phyloP scores from a whole-genome alignment of 2,888 invertebrate species.

The Drosophila stalkeri region DNA sequence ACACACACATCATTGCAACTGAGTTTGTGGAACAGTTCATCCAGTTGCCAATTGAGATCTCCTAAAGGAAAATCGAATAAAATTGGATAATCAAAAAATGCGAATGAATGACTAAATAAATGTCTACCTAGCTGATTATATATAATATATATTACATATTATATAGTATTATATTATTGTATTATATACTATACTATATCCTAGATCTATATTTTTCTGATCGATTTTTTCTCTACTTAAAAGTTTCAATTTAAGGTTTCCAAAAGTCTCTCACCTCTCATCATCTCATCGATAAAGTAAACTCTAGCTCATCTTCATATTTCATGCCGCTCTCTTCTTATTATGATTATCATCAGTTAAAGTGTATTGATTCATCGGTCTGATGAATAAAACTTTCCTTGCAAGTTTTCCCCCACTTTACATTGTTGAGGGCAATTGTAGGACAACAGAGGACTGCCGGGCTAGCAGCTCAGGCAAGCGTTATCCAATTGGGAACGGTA shows the following conservation, averaged over 20 bases:
- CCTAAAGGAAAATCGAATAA: background rate
- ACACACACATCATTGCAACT: slow-evolving; percentile 17
- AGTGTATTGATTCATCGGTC: slow-evolving; percentile 36
- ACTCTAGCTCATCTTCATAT: background rate
- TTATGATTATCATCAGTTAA: background rate
- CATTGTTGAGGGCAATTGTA: slow-evolving; percentile 75
- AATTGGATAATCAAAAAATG: too few relatives aligned
- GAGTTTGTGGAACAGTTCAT: slow-evolving; percentile 26
- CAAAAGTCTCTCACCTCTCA: too few relatives aligned
- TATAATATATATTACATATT: too few relatives aligned
- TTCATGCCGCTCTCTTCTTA: background rate
- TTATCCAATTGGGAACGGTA: slow-evolving; percentile 47
- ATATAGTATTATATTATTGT: too few relatives aligned
- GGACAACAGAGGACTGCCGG: slow-evolving; percentile 50
- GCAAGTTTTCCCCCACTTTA: slow-evolving; percentile 35
- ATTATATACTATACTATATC: too few relatives aligned
- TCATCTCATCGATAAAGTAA: too few relatives aligned
- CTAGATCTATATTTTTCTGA: too few relatives aligned
- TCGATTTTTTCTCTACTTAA: too few relatives aligned
- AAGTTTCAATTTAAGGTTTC: too few relatives aligned
- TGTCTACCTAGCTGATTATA: too few relatives aligned
- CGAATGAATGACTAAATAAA: too few relatives aligned
- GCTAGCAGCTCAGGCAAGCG: slow-evolving; percentile 33
- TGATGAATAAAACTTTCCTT: background rate
- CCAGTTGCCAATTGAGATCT: background rate